Evolutionary conservation across 2,888 invertebrate genomes (phyloP).

Genomic region (Acheta domesticus): DNA sequence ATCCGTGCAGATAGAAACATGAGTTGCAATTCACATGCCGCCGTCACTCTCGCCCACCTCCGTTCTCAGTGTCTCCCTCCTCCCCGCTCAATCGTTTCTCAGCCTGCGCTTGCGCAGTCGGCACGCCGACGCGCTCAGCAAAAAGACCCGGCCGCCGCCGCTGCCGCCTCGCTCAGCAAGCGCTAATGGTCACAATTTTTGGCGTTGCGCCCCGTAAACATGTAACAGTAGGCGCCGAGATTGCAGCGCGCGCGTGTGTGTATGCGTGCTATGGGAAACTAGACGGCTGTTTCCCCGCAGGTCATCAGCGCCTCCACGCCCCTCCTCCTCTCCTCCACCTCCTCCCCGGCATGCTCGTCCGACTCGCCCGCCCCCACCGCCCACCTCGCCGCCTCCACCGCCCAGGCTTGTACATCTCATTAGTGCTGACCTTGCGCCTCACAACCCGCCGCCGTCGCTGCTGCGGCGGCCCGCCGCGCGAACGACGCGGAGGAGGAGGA

Average conservation of each 20-base stretch:
- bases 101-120: too few relatives aligned
- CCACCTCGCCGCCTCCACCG: not conserved
- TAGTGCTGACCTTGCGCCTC: constrained; percentile 18
- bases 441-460: not conserved
- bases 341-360: not conserved
- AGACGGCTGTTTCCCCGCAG: not conserved
- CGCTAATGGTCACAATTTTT: not conserved
- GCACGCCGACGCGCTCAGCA: too few relatives aligned
- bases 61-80: too few relatives aligned
- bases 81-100: too few relatives aligned
- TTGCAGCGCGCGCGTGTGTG: not conserved
- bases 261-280: too few relatives aligned
- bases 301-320: not conserved
- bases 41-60: too few relatives aligned
- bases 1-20: too few relatives aligned
- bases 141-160: not conserved
- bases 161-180: not conserved
- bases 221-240: not conserved
- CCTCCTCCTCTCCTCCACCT: not conserved
- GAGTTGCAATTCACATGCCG: too few relatives aligned
- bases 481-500: not conserved
- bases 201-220: not conserved
- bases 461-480: not conserved
- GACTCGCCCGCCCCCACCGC: not conserved
- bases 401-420: constrained; percentile 9